phyloP scores from a whole-genome alignment of 64 coral and sea anemone genomes.

The Pocillopora damicornis region DNA sequence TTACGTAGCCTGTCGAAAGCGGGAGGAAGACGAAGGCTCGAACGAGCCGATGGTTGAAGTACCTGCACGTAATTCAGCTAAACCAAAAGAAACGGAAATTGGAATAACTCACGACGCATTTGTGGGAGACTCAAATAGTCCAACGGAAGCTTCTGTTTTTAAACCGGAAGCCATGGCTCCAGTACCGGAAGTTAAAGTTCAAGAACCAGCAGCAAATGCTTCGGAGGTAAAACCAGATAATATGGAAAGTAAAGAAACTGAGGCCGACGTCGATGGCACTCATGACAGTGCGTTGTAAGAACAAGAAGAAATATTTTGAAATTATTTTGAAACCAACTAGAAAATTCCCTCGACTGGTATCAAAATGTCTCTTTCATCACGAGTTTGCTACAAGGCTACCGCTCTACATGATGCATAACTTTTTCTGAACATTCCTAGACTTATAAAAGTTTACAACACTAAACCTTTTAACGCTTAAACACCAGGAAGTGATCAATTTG shows the following conservation, averaged over 20 bases:
- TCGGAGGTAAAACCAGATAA: not conserved
- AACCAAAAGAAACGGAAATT: not conserved
- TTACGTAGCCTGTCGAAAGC: not conserved
- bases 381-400: not conserved
- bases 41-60: not conserved
- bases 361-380: not conserved
- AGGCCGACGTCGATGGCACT: not conserved
- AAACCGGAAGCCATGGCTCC: not conserved
- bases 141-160: not conserved
- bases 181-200: not conserved
- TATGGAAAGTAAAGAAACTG: not conserved
- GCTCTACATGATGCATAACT: not conserved
- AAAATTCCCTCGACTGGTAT: not conserved
- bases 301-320: not conserved
- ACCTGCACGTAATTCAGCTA: not conserved
- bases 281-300: conserved; percentile 23
- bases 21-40: not conserved
- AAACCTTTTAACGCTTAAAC: too few species aligned
- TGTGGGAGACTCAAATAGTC: not conserved
- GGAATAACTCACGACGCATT: conserved; percentile 12
- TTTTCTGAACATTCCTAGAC: not conserved
- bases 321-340: not conserved
- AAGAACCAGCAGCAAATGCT: too few species aligned
- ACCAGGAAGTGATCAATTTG: too few species aligned
- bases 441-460: not conserved